Percentiles rank a stretch among this genome's conserved stretches.
Conservation (phyloP, 1,140 invertebrate species). For the Anthonomus grandis region DNA sequence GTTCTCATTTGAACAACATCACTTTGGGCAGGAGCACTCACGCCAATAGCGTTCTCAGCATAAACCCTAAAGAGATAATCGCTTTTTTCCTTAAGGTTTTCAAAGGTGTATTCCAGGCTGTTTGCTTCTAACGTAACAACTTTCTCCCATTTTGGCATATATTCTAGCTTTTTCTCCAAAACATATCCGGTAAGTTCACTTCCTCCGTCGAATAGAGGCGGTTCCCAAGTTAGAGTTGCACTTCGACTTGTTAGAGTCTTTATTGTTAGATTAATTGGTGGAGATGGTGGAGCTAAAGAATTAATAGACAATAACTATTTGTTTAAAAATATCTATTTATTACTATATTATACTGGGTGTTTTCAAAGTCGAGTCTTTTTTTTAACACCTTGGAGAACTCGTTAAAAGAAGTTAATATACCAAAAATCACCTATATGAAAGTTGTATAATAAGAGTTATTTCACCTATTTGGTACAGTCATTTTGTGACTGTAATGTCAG, state of each 20-base stretch:
- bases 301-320: no score
- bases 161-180: constrained; percentile 81
- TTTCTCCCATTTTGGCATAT: constrained; percentile 82
- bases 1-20: constrained; percentile 83
- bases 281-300: constrained; percentile 77
- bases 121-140: constrained; percentile 79
- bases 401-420: no score
- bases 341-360: no score
- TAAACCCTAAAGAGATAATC: constrained; percentile 88
- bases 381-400: no score
- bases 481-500: no score
- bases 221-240: constrained; percentile 81
- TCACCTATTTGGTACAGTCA: no score
- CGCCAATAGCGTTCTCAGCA: constrained; percentile 86
- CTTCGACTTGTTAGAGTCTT: constrained; percentile 80
- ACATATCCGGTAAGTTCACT: constrained; percentile 87
- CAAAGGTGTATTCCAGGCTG: constrained; percentile 71
- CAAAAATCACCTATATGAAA: no score
- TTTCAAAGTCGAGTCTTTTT: no score
- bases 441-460: no score
- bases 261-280: constrained; percentile 72
- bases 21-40: constrained; percentile 75
- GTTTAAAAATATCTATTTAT: no score
- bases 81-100: constrained; percentile 84
- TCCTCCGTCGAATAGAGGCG: constrained; percentile 80